Evolutionary conservation across 2,113 vertebrate genomes (phyloP).

Genomic region (Montifringilla adamsi): DNA sequence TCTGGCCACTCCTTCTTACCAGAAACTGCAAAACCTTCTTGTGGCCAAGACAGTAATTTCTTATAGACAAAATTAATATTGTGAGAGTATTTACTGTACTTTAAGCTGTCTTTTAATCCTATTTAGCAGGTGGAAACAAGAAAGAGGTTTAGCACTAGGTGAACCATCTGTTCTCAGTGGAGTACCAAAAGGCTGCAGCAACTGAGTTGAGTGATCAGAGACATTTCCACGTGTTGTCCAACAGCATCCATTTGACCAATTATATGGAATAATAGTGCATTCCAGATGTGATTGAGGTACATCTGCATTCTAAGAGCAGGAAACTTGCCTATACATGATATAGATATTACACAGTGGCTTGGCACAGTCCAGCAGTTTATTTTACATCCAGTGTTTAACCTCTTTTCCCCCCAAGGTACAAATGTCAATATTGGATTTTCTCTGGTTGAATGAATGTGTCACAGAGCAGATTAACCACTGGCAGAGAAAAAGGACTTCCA

Average conservation of each 20-base stretch:
- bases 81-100: background rate
- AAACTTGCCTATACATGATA: background rate
- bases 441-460: slow-evolving; percentile 71
- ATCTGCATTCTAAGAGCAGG: background rate
- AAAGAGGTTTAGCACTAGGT: background rate
- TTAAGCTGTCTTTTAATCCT: slow-evolving; percentile 22
- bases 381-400: slow-evolving; percentile 67
- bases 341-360: background rate
- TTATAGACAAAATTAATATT: background rate
- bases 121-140: slow-evolving; percentile 18
- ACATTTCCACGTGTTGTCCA: slow-evolving; percentile 16
- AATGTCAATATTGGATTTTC: slow-evolving; percentile 78
- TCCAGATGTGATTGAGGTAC: slow-evolving; percentile 13
- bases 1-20: background rate
- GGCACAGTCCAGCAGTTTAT: slow-evolving; percentile 27
- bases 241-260: background rate
- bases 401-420: slow-evolving; percentile 59
- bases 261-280: background rate
- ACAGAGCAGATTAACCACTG: slow-evolving; percentile 73
- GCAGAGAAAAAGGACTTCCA: slow-evolving; percentile 68
- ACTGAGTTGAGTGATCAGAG: background rate
- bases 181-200: background rate
- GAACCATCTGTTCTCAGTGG: background rate
- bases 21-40: background rate
- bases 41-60: background rate